phyloP scores from a whole-genome alignment of 2,113 vertebrate species.

The Quiscalus mexicanus region DNA sequence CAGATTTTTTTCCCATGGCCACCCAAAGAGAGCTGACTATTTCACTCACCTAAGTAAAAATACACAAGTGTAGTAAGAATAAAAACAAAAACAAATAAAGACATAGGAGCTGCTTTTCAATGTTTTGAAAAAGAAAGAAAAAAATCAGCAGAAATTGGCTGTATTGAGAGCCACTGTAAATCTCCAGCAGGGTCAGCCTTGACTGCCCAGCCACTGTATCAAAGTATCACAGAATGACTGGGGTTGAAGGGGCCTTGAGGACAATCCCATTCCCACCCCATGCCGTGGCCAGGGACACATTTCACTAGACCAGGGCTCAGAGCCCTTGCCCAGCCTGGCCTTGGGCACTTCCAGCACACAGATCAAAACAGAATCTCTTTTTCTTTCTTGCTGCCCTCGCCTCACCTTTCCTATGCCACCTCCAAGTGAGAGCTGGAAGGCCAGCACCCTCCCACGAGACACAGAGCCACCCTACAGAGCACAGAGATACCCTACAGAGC shows the following conservation, averaged over 20 bases:
- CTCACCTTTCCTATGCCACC: not conserved
- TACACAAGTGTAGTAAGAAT: not conserved
- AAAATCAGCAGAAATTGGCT: not conserved
- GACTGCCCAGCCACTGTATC: fast-evolving
- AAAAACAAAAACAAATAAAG: not conserved
- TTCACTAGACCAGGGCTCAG: not conserved
- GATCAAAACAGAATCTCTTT: not conserved
- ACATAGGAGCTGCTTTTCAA: not conserved
- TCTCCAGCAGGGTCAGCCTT: not conserved
- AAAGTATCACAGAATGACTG: not conserved
- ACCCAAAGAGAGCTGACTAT: not conserved
- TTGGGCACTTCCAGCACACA: not conserved
- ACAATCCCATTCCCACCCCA: fast-evolving
- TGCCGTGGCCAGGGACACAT: not conserved
- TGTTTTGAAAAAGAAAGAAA: not conserved
- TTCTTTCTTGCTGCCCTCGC: not conserved
- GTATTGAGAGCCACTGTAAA: not conserved
- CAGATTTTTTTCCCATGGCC: not conserved
- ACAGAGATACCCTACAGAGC: no score
- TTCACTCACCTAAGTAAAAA: not conserved
- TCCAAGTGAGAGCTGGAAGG: not conserved
- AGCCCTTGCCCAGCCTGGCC: not conserved
- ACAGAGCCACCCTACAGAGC: no score
- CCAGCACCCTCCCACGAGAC: not conserved
- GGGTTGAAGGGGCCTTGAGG: not conserved